phyloP scores from a whole-genome alignment of 2,113 vertebrate genomes.

The Copsychus sechellarum region DNA sequence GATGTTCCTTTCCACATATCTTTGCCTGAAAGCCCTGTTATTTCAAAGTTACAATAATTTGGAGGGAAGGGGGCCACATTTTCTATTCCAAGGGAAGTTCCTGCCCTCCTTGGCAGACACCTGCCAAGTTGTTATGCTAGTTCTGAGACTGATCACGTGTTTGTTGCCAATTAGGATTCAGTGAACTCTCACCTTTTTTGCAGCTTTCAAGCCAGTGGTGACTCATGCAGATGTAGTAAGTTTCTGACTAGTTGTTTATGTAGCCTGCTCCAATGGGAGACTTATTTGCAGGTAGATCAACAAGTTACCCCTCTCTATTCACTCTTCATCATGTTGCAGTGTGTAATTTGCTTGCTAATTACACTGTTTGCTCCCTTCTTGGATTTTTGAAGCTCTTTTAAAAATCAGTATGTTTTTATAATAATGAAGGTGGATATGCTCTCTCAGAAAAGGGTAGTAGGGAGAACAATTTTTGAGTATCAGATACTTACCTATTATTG shows the following conservation, averaged over 20 bases:
- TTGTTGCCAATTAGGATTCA: not conserved
- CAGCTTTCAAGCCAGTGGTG: not conserved
- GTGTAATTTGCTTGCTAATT: constrained; percentile 3
- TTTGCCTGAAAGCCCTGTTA: too few relatives aligned
- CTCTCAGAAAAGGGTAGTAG: not conserved
- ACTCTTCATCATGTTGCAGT: not conserved
- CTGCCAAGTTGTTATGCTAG: not conserved
- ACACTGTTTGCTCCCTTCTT: not conserved
- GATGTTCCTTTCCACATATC: too few relatives aligned
- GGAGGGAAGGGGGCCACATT: rapidly evolving
- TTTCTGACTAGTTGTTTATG: not conserved
- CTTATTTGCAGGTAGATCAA: not conserved
- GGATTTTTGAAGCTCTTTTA: not conserved
- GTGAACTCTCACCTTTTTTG: not conserved
- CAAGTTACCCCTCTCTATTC: not conserved
- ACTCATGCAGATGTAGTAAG: not conserved
- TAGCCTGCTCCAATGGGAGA: not conserved
- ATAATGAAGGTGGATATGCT: not conserved
- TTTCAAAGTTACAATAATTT: too few relatives aligned
- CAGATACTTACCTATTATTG: not conserved
- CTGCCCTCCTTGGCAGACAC: rapidly evolving
- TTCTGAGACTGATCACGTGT: not conserved
- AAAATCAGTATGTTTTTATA: not conserved
- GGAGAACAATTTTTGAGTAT: not conserved
- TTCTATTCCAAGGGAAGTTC: not conserved